Conservation (phyloP, 2,113 vertebrate genomes). For the Lonchura striata region DNA sequence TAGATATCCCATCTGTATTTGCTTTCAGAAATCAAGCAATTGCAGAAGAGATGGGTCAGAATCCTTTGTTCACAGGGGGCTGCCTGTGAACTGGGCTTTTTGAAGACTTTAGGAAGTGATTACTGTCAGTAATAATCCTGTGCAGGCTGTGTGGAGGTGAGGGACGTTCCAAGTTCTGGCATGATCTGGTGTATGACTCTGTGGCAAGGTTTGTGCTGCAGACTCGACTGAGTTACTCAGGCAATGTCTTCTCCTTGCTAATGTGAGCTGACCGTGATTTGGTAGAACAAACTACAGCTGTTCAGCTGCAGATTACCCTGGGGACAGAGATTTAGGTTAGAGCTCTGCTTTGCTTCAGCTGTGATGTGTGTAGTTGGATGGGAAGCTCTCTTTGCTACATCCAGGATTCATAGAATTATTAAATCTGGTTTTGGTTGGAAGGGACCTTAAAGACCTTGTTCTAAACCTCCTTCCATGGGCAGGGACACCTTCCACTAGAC, state of each 20-base stretch:
- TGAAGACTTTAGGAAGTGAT: background rate
- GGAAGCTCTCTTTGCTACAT: background rate
- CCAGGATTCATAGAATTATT: background rate
- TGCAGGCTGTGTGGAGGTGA: background rate
- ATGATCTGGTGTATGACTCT: background rate
- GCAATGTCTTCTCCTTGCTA: background rate
- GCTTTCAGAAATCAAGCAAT: background rate
- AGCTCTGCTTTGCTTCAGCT: background rate
- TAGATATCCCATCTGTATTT: background rate
- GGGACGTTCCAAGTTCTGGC: background rate
- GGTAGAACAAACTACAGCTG: background rate
- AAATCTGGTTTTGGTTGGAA: background rate
- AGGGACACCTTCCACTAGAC: background rate
- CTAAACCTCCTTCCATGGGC: background rate
- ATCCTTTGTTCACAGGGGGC: background rate
- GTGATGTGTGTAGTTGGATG: background rate
- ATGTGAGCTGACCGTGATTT: background rate
- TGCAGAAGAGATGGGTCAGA: background rate
- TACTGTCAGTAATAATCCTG: accelerated
- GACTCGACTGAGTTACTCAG: background rate
- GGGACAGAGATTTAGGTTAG: background rate
- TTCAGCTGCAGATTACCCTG: background rate
- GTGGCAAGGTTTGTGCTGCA: background rate
- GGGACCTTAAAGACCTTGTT: background rate
- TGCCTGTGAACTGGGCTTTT: background rate